Conservation (phyloP, 2,113 vertebrate genomes). For the Orthonyx spaldingii region DNA sequence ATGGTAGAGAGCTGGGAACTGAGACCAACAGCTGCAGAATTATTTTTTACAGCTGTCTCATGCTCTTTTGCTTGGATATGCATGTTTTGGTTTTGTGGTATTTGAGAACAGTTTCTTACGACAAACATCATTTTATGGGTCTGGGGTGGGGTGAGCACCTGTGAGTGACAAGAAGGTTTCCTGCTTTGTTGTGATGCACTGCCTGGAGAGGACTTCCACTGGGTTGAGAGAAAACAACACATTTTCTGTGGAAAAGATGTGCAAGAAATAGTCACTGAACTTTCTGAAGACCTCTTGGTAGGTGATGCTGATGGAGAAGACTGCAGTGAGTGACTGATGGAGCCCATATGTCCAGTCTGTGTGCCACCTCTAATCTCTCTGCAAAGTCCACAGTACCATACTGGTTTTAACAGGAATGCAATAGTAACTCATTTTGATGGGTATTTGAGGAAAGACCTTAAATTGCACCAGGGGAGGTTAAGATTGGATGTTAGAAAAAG, state of each 20-base stretch:
- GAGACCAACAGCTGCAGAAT: slow-evolving; percentile 22
- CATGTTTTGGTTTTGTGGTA: background rate
- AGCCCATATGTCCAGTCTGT: background rate
- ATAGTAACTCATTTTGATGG: background rate
- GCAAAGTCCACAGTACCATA: background rate
- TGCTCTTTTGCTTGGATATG: background rate
- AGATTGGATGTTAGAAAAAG: background rate
- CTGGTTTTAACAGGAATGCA: background rate
- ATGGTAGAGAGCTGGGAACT: background rate
- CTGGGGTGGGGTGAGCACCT: background rate
- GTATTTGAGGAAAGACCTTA: background rate
- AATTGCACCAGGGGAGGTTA: background rate
- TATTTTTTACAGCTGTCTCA: background rate
- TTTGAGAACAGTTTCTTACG: background rate
- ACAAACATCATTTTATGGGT: background rate
- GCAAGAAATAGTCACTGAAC: background rate
- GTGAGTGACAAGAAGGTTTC: background rate
- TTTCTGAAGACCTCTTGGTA: background rate
- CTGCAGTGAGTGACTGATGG: background rate
- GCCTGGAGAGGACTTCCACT: background rate
- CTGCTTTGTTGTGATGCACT: background rate
- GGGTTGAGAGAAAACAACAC: background rate
- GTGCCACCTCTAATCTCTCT: background rate
- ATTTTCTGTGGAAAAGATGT: background rate
- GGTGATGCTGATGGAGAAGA: background rate